phyloP scores from a whole-genome alignment of 2,113 vertebrate species.

The Chloebia gouldiae region DNA sequence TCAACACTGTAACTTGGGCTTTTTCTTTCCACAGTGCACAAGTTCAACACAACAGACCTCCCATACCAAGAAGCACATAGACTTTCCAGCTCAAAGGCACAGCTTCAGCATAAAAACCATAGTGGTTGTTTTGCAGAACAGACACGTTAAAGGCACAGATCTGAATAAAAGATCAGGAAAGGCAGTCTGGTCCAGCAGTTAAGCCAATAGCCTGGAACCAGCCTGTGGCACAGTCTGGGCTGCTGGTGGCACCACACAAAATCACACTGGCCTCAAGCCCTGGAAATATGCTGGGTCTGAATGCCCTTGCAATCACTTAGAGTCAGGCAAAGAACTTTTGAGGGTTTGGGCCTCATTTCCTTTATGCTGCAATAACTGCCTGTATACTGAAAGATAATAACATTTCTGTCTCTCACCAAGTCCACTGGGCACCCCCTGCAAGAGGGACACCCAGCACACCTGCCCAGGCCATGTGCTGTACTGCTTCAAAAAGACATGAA shows the following conservation, averaged over 20 bases:
- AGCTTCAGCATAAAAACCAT: background rate
- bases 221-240: background rate
- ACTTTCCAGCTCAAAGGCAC: background rate
- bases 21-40: background rate
- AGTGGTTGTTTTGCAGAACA: background rate
- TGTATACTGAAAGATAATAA: background rate
- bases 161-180: background rate
- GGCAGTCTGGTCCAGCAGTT: background rate
- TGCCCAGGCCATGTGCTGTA: background rate
- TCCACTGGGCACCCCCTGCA: background rate
- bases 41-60: background rate
- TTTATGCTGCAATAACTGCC: background rate
- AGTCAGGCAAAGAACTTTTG: background rate
- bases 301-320: background rate
- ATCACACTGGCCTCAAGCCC: background rate
- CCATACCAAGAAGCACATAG: background rate
- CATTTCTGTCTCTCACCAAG: background rate
- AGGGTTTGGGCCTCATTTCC: background rate
- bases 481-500: rapidly evolving
- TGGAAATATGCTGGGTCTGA: background rate
- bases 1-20: background rate
- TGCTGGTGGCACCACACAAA: background rate
- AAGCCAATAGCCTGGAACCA: background rate
- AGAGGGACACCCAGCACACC: background rate
- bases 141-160: slow-evolving; percentile 29